Evolutionary conservation across 35 echinoderm and acorn worm genomes (phyloP).

Genomic region (Apostichopus japonicus): DNA sequence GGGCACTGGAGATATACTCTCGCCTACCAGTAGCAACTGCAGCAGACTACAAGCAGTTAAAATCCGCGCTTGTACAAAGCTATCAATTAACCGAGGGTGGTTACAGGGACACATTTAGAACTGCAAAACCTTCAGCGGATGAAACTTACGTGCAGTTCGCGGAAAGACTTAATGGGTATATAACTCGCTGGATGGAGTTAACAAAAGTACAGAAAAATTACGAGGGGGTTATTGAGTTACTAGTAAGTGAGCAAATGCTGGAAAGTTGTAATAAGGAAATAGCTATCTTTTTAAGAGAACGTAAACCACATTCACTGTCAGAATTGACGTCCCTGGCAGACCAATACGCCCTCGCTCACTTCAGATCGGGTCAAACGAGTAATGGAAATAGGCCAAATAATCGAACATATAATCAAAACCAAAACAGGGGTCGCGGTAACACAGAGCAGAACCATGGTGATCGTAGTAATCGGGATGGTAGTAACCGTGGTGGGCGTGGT

Average conservation of each 20-base stretch:
- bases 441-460: no score
- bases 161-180: not conserved
- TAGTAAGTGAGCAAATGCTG: constrained; percentile 12
- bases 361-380: no score
- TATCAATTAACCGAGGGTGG: constrained; percentile 45
- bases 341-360: not conserved
- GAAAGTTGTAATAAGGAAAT: not conserved
- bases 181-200: constrained; percentile 29
- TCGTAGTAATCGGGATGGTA: no score
- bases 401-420: no score
- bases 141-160: constrained; percentile 33
- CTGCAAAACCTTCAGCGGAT: constrained; percentile 4
- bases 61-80: not conserved
- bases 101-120: constrained; percentile 31
- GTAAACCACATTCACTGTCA: not conserved
- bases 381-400: no score
- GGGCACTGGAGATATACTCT: constrained; percentile 2
- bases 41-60: not conserved
- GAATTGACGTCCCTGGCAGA: not conserved
- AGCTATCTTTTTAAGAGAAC: not conserved
- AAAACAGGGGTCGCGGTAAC: no score
- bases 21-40: not conserved
- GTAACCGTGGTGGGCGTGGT: no score
- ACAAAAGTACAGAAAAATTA: not conserved
- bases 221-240: not conserved